A percentile compares a stretch with the other conserved stretches of the same genome.
These are phyloP conservation scores for Phyllotreta cruciferae DNA, from an alignment of 2,888 invertebrate genomes.

Conservation along the genomic window DNA sequence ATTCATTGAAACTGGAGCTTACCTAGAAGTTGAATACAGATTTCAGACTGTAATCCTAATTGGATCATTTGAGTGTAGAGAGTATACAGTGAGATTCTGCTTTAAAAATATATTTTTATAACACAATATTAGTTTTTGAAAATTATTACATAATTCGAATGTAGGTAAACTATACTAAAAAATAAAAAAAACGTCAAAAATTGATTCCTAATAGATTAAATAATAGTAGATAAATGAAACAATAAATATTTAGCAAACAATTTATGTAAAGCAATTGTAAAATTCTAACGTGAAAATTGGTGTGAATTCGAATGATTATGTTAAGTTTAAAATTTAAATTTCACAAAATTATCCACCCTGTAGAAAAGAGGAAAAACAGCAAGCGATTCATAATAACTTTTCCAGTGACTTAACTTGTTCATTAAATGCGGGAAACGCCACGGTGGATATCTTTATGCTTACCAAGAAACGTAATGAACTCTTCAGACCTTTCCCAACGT, in stretches of 20 bases:
- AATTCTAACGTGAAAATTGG: background rate
- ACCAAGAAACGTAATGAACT: background rate
- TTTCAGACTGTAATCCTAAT: slow-evolving; percentile 12
- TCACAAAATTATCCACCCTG: background rate
- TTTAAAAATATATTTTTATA: background rate
- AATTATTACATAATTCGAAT: no score
- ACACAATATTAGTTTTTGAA: no score
- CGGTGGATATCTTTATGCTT: slow-evolving; percentile 1
- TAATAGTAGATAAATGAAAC: no score
- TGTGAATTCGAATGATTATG: background rate
- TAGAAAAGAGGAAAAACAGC: background rate
- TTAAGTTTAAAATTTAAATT: background rate
- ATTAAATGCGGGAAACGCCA: slow-evolving; percentile 12
- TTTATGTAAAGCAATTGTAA: no score
- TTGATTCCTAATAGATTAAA: no score
- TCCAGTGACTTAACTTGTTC: slow-evolving; percentile 13
- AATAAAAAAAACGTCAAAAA: no score
- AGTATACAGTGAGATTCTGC: background rate
- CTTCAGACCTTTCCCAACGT: slow-evolving; percentile 3
- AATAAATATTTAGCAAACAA: no score
- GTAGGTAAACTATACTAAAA: no score
- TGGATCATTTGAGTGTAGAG: slow-evolving; percentile 7
- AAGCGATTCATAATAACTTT: slow-evolving; percentile 14
- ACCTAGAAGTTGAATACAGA: slow-evolving; percentile 18
- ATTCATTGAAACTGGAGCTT: slow-evolving; percentile 14